Conservation (phyloP, 2,797 vertebrate genomes). For the Bovichtus variegatus region DNA sequence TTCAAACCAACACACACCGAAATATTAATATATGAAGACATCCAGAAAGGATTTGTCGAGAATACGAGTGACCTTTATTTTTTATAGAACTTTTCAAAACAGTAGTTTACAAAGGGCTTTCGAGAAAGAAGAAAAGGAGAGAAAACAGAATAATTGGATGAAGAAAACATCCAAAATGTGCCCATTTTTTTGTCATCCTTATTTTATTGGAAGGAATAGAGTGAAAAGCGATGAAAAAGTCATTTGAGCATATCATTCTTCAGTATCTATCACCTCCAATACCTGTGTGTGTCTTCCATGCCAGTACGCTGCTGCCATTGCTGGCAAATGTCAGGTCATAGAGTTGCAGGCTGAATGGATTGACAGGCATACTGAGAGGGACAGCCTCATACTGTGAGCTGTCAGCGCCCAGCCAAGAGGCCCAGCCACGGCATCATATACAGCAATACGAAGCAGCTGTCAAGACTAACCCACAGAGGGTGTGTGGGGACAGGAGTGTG, state of each 20-base stretch:
- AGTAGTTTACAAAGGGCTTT: constrained; percentile 24
- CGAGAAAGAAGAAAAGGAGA: neutral
- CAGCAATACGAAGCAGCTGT: constrained; percentile 63
- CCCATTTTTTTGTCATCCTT: neutral
- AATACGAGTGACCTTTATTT: constrained; percentile 2
- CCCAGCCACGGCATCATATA: constrained; percentile 53
- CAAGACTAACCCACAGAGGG: constrained; percentile 46
- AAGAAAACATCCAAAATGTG: neutral
- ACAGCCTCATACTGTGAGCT: constrained; percentile 62
- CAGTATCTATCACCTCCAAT: neutral
- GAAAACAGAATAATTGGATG: constrained; percentile 1
- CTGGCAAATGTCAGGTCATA: constrained; percentile 64
- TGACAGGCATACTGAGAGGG: constrained; percentile 67
- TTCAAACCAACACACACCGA: constrained; percentile 70
- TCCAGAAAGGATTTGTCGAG: constrained; percentile 18
- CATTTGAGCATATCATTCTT: neutral
- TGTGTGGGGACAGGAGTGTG: constrained; percentile 38
- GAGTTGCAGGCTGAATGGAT: constrained; percentile 33
- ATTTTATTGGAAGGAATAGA: neutral
- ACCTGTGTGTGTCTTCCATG: constrained; percentile 10
- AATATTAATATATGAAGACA: constrained; percentile 24
- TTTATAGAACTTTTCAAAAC: constrained; percentile 29
- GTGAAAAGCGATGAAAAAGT: neutral
- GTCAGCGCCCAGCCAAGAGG: constrained; percentile 62
- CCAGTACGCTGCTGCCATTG: constrained; percentile 8